Evolutionary conservation across 2,113 vertebrate genomes (phyloP).

Genomic region (Xenopus tropicalis): UCB_Xtro_10.0 CM004443.2:145508501-145509000

Average conservation of each 20-base stretch:
- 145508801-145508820: neutral
- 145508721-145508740: conserved; percentile 56
- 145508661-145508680: conserved; percentile 68
- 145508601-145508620: conserved; percentile 55
- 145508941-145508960: no score
- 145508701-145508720: conserved; percentile 67
- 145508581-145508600: conserved; percentile 49
- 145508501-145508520: conserved; percentile 62
- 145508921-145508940: no score
- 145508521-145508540: conserved; percentile 63
- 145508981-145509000: no score
- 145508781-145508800: conserved; percentile 43
- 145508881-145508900: no score
- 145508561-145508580: conserved; percentile 61
- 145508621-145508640: conserved; percentile 46
- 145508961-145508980: no score
- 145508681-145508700: conserved; percentile 41
- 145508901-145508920: no score
- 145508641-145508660: conserved; percentile 53
- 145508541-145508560: conserved; percentile 73
- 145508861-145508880: no score
- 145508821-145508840: no score
- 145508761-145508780: conserved; percentile 63
- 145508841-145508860: no score
- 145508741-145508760: conserved; percentile 67